Percentiles rank a stretch among this genome's conserved stretches.
phyloP scores from a whole-genome alignment of 2,113 vertebrate genomes.

The Percopsis transmontana region DNA sequence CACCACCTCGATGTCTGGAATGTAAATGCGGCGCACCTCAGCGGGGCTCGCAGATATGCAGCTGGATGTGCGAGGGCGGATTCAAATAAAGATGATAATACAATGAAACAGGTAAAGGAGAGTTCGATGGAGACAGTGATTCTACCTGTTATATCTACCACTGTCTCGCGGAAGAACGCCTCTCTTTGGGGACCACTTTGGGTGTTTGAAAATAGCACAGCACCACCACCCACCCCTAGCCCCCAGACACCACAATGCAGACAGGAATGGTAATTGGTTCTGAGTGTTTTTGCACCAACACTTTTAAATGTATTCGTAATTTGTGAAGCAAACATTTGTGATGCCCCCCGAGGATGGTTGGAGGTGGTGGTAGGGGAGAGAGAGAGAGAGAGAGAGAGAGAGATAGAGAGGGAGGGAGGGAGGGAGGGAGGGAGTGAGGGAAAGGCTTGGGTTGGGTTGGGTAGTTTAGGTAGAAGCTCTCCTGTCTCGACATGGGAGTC shows the following conservation, averaged over 20 bases:
- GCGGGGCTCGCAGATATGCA: background rate
- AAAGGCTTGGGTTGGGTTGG: too few species aligned
- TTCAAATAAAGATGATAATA: conserved; percentile 22
- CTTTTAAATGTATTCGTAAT: conserved; percentile 66
- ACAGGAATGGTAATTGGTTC: conserved; percentile 62
- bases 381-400: too few species aligned
- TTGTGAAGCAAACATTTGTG: conserved; percentile 59
- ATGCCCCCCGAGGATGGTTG: background rate
- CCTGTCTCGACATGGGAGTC: conserved; percentile 8
- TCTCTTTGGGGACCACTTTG: conserved; percentile 49
- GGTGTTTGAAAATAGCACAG: conserved; percentile 59
- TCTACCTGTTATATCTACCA: conserved; percentile 12
- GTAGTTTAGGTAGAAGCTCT: conserved; percentile 27
- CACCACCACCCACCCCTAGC: conserved; percentile 1
- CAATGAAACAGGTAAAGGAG: conserved; percentile 18
- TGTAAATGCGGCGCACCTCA: conserved; percentile 21
- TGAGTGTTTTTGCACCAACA: conserved; percentile 44
- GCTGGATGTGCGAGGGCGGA: background rate
- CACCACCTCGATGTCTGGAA: background rate
- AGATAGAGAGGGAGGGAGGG: too few species aligned
- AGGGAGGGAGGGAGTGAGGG: too few species aligned
- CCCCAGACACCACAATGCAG: conserved; percentile 45
- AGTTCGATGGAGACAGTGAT: conserved; percentile 5
- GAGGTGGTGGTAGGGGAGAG: too few species aligned
- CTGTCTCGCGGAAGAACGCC: conserved; percentile 36